phyloP scores from a whole-genome alignment of 64 coral and sea anemone species.

The Montipora foliosa region DNA sequence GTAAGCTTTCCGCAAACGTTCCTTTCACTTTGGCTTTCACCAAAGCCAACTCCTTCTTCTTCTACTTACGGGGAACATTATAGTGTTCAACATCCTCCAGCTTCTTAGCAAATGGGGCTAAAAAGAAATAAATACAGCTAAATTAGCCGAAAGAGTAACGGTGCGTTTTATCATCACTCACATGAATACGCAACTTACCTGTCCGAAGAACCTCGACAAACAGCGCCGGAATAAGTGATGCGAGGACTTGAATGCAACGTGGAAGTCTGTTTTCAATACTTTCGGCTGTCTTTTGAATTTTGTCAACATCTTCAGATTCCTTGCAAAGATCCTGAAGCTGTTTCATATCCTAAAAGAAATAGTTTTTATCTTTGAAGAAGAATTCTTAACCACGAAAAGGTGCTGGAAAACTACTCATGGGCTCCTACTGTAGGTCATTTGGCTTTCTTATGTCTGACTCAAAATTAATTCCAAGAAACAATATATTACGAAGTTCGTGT shows the following conservation, averaged over 20 bases:
- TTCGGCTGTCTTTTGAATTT: constrained; percentile 53
- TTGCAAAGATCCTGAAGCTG: constrained; percentile 55
- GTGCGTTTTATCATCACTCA: not conserved
- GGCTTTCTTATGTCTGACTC: too few species aligned
- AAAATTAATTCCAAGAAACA: too few species aligned
- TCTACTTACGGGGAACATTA: constrained; percentile 69
- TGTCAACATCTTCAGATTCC: constrained; percentile 55
- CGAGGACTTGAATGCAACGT: constrained; percentile 78
- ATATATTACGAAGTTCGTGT: too few species aligned
- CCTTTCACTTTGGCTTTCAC: too few species aligned
- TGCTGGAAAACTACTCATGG: too few species aligned
- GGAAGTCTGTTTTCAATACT: constrained; percentile 62
- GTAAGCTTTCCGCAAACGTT: too few species aligned
- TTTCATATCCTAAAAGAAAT: constrained; percentile 54
- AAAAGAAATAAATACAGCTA: not conserved
- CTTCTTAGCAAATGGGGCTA: constrained; percentile 77
- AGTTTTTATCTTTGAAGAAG: too few species aligned
- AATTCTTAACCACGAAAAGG: too few species aligned
- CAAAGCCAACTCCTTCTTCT: not conserved
- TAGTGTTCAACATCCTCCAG: constrained; percentile 72
- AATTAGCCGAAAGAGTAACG: not conserved
- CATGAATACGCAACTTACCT: constrained; percentile 32
- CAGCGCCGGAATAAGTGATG: constrained; percentile 82
- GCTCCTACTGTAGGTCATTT: too few species aligned
- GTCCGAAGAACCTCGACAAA: constrained; percentile 81